These are phyloP conservation scores for Clunio marinus DNA, from an alignment of 2,888 invertebrate species.

Conservation along the genomic window DNA sequence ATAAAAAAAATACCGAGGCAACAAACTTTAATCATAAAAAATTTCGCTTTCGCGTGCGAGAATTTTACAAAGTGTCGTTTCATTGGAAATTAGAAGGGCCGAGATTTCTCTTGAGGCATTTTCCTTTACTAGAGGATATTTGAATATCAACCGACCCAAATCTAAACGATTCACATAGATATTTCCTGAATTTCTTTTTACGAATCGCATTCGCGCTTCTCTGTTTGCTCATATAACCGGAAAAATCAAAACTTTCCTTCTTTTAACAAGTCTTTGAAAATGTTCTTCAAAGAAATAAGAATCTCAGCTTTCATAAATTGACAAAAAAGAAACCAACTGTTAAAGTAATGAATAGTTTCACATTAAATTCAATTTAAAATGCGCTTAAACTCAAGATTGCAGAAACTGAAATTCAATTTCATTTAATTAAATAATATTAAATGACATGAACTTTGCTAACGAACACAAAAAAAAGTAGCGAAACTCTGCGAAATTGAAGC, in stretches of 20 bases:
- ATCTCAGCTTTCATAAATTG: constrained; percentile 8
- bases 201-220: background rate
- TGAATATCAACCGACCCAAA: constrained; percentile 27
- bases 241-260: background rate
- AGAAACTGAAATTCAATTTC: constrained; percentile 15
- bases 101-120: constrained; percentile 2
- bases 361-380: constrained; percentile 31
- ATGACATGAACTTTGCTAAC: background rate
- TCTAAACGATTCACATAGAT: constrained; percentile 11
- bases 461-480: background rate
- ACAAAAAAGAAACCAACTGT: background rate
- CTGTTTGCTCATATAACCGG: background rate
- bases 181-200: background rate
- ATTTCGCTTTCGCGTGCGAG: constrained; percentile 13
- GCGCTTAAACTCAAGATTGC: constrained; percentile 1
- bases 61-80: constrained; percentile 5
- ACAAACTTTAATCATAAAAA: constrained; percentile 23
- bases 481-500: constrained; percentile 17
- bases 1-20: background rate
- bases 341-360: constrained; percentile 22
- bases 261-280: background rate
- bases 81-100: background rate
- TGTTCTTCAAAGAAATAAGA: background rate
- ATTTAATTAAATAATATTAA: constrained; percentile 28
- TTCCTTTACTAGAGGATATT: background rate